phyloP scores from a whole-genome alignment of 2,113 vertebrate species.

The Campylomormyrus numenius region DNA sequence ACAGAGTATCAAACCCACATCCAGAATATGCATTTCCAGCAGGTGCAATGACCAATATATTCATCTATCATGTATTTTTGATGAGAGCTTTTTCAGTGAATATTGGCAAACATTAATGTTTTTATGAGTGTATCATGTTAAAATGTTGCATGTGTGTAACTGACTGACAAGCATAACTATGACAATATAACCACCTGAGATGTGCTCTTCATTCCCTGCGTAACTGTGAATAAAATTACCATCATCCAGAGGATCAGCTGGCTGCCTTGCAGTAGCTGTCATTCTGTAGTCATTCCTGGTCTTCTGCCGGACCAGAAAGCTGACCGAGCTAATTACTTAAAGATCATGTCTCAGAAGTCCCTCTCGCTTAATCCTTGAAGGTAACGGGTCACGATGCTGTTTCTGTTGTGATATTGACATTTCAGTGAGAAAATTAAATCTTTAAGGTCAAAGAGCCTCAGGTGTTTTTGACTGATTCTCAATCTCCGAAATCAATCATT shows the following conservation, averaged over 20 bases:
- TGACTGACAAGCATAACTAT: not conserved
- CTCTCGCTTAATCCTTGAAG: not conserved
- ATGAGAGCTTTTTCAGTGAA: not conserved
- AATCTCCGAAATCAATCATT: not conserved
- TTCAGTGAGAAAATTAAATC: not conserved
- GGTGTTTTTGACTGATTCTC: not conserved
- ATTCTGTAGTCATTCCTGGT: not conserved
- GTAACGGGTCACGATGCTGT: not conserved
- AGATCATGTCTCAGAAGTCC: not conserved
- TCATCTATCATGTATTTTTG: not conserved
- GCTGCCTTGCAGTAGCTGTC: not conserved
- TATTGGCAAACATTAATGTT: not conserved
- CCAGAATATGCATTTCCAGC: not conserved
- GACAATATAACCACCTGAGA: not conserved
- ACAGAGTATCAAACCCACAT: not conserved
- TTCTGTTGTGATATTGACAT: not conserved
- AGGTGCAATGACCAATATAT: not conserved
- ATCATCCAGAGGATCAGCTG: not conserved
- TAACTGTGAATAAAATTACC: not conserved
- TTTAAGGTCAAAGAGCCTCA: slow-evolving; percentile 10
- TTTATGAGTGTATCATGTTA: not conserved
- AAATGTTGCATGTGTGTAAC: not conserved
- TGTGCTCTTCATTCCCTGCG: not conserved
- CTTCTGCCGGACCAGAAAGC: not conserved
- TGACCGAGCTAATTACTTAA: not conserved